Evolutionary conservation across 2,888 invertebrate species (phyloP), one percentile per base, ranked within the genome.

Genomic region (Callosobruchus maculatus): DNA sequence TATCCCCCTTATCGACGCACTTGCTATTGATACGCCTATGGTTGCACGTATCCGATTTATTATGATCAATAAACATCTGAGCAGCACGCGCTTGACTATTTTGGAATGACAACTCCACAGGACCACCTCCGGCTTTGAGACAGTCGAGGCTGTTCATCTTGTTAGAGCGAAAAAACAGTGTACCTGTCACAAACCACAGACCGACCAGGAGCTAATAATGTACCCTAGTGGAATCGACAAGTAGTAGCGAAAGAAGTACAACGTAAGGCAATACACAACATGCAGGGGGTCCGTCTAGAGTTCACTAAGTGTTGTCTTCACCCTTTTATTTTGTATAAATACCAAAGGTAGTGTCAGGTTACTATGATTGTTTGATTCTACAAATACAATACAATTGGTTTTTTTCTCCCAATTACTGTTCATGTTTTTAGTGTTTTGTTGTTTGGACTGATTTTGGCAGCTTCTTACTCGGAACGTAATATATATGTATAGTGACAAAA

Each of bases 1-100:
- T n/a, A n/a, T n/a, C n/a, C n/a, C n/a, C n/a, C n/a, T n/a, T n/a
- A n/a, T n/a, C n/a, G n/a, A n/a, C n/a, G n/a, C n/a, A n/a, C n/a
- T n/a, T n/a, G n/a, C n/a, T n/a, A 49, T 1, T 49, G 49, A 49
- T 7, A 49, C 49, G 49, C 49, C 49, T 49, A 49, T 49, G 49
- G 49, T 0, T 13, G 13, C 5, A 49, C 7, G 5, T 13, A 75
- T 78, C 79, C 81, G 82, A 82, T 81, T 82, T 82, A 82, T 80
- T n/a, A 75, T 77, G 49, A 68, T 78, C 77, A 77, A 80, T 81
- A 81, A 81, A 82, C 81, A 80, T 81, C 81, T 80, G 78, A 81
- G 74, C 70, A 74, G 77, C 81, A 78, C 79, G 79, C 77, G 77
- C 77, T 49, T 5, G 75, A 78, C 77, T 80, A 78, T 78, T 78